Conservation (phyloP, 2,113 vertebrate genomes). For the Python bivittatus region DNA sequence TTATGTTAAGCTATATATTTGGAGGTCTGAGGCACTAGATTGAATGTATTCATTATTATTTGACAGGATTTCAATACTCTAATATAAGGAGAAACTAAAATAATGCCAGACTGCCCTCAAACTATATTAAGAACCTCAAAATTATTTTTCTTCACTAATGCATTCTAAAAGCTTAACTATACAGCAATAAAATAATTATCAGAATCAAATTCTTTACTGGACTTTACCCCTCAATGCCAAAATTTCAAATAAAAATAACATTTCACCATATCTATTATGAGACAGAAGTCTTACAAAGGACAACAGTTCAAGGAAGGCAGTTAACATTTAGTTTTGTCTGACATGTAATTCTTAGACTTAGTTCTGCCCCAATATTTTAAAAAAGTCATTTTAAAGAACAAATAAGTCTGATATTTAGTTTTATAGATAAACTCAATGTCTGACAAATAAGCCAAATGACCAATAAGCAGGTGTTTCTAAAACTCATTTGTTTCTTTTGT, state of each 20-base stretch:
- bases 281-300: background rate
- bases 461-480: background rate
- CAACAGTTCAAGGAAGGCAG: background rate
- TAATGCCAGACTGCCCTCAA: conserved; percentile 11
- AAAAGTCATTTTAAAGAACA: background rate
- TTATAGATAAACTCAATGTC: background rate
- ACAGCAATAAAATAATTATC: background rate
- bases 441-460: background rate
- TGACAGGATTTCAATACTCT: conserved; percentile 40
- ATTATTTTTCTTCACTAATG: background rate
- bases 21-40: background rate
- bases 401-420: background rate
- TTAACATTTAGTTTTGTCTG: background rate
- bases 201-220: background rate
- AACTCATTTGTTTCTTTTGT: background rate
- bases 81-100: conserved; percentile 37
- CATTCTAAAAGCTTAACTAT: conserved; percentile 10
- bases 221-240: background rate
- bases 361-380: background rate
- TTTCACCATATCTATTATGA: no score
- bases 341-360: background rate
- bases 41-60: conserved; percentile 31
- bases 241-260: background rate
- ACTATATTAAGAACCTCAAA: conserved; percentile 18
- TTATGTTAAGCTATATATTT: conserved; percentile 22